Base-by-base conservation (phyloP, 2,113 vertebrate genomes). In the Clupea harengus region DNA sequence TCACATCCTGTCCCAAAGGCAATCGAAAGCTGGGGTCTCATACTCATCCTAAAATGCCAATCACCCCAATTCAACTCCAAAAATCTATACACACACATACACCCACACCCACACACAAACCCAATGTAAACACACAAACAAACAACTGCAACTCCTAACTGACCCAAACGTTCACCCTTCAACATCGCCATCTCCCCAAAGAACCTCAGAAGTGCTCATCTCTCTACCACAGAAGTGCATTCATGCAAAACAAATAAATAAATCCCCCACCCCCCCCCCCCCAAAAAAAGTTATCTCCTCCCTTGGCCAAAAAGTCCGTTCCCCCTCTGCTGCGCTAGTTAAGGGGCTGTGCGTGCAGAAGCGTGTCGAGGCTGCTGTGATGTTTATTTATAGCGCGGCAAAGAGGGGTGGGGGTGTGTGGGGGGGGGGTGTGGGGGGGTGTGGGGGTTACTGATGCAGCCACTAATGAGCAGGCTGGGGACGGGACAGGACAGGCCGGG, bases 381-480 rank as follows among this genome's bases (percentile, higher is more conserved):
- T 75, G 28, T 75, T 75, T 75, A 75, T 75, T 75, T 75, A 32
- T 75, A 32, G 67, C 67, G 15, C 13, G 28, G 7, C 4, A 3
- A 2, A 17, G 67, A 2, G 11, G n/a, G 25, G 8, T n/a, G 60
- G 1, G 6, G n/a, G 22, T 5, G 60, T 1, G n/a, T 2, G 54
- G 4, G 54, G 18, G 4, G 20, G 18, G 20, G 20, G 75, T 44
- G 54, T 82, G 89, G 85, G 88, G 84, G 85, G 28, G 60, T 28
- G 85, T 85, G 90, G 89, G 82, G 85, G 88, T 91, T 89, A 89
- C 11, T 89, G 90, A 92, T 88, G 89, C 90, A 92, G 92, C 89
- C 89, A 89, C 91, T 93, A 94, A 94, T 90, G 88, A 92, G 89
- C 86, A 91, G 88, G 85, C 86, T 44, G 89, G 86, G 90, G 87